Percentiles rank a stretch among this genome's conserved stretches.
Evolutionary conservation across 2,888 invertebrate genomes (phyloP).

Genomic region (Dicroscelio sp.): DNA sequence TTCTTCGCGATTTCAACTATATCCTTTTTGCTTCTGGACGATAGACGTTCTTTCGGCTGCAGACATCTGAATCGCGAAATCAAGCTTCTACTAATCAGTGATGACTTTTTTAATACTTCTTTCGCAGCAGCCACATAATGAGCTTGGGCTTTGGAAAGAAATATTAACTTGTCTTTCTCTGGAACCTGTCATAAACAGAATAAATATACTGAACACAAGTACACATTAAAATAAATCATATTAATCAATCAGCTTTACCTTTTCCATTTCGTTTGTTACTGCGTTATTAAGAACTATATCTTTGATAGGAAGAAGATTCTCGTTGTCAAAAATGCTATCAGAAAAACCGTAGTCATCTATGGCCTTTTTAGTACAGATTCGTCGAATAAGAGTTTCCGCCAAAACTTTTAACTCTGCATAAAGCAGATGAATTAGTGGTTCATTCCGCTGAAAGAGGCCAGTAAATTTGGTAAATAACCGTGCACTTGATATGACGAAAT

Average conservation of each 20-base stretch:
- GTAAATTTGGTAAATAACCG: slow-evolving; percentile 54
- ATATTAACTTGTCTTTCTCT: background rate
- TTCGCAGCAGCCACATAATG: background rate
- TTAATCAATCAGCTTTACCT: slow-evolving; percentile 44
- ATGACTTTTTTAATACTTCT: background rate
- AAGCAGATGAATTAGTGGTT: slow-evolving; percentile 75
- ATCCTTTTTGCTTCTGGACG: background rate
- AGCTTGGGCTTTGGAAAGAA: background rate
- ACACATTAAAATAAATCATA: slow-evolving; percentile 29
- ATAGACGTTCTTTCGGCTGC: background rate
- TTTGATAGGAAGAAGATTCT: slow-evolving; percentile 26
- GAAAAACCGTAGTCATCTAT: slow-evolving; percentile 33
- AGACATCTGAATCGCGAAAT: background rate
- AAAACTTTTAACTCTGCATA: slow-evolving; percentile 47
- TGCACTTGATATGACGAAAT: slow-evolving; percentile 58
- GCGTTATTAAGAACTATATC: slow-evolving; percentile 27
- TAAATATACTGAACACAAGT: background rate
- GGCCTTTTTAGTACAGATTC: slow-evolving; percentile 26
- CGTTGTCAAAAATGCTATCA: background rate
- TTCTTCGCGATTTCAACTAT: slow-evolving; percentile 50
- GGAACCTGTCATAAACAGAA: background rate
- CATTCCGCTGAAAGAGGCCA: slow-evolving; percentile 67
- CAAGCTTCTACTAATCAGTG: background rate
- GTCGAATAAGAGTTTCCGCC: slow-evolving; percentile 32
- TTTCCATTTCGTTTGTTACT: slow-evolving; percentile 6